Base-by-base conservation (phyloP, 2,888 invertebrate species). In the Dynastes maya region DNA sequence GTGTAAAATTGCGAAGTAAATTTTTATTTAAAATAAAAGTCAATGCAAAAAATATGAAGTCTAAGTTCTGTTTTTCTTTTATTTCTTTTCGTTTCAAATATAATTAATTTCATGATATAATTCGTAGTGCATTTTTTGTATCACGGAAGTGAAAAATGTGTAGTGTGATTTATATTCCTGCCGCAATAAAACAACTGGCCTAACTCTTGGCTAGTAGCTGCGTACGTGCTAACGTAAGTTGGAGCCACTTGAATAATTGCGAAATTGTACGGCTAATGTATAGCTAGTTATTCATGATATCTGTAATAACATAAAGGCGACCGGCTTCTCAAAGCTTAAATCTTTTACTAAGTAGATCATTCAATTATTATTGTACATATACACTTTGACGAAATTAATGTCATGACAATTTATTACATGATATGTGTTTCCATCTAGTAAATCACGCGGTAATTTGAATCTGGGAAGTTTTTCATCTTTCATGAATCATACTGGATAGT, bases 1-100 rank as follows among this genome's bases (percentile, higher is more conserved):
- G 79, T 79, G 79, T 79, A 79, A 77, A 77, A 76, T 79, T 79
- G 79, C 79, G 79, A 79, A 77, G 79, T 79, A 79, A 79, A 79
- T 79, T 79, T 79, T 79, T 79, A 79, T 79, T 79, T 79, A 79
- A 79, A 79, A 79, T 79, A 79, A 79, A 79, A 79, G 72, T 71
- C 76, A 77, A 79, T 79, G 72, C 71, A 77, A 79, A 77, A 22
- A 79, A 77, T 68, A 64, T 32, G 63, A 74, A 74, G 72, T 74
- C 72, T 74, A 74, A 74, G 72, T 63, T 74, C 72, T 74, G 72
- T 74, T 74, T 74, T 74, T 74, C 27, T 61, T 63, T 71, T 71
- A 55, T n/a, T 71, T 58, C 37, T 45, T 40, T 61, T 74, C 49
- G 2, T 29, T 32, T 40, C 45, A 40, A n/a, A 71, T 22, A 61